Percentiles rank a stretch among this genome's conserved stretches.
Conservation (phyloP, 2,888 invertebrate genomes). For the Syrphus vitripennis region DNA sequence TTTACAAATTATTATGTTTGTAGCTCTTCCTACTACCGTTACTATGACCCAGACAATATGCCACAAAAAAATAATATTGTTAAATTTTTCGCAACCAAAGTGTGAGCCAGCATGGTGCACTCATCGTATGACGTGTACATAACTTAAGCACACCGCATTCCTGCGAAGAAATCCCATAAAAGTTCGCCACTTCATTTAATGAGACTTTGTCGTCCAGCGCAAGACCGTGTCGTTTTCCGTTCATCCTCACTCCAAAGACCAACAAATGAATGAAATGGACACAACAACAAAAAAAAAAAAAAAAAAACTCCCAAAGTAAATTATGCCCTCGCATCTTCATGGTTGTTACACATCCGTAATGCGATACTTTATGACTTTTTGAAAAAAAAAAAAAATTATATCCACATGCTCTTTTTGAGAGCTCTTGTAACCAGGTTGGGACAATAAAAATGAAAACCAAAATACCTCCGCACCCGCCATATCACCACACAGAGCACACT, state of each 20-base stretch:
- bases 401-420: slow-evolving; percentile 43
- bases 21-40: slow-evolving; percentile 45
- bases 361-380: slow-evolving; percentile 70
- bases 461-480: slow-evolving; percentile 2
- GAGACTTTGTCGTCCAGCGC: slow-evolving; percentile 38
- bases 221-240: background rate
- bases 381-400: slow-evolving; percentile 26
- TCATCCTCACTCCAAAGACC: slow-evolving; percentile 20
- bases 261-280: slow-evolving; percentile 31
- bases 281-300: background rate
- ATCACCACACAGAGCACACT: too few species aligned
- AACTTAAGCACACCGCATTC: slow-evolving; percentile 67
- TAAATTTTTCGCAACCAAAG: slow-evolving; percentile 35
- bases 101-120: background rate
- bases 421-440: slow-evolving; percentile 55
- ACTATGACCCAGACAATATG: slow-evolving; percentile 61
- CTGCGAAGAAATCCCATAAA: slow-evolving; percentile 70
- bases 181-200: slow-evolving; percentile 62
- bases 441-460: slow-evolving; percentile 36
- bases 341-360: slow-evolving; percentile 71
- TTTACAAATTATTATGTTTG: background rate
- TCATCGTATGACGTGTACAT: slow-evolving; percentile 57
- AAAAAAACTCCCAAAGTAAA: slow-evolving; percentile 40
- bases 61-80: slow-evolving; percentile 49
- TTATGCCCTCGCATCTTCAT: slow-evolving; percentile 70